Percentiles rank a stretch among this genome's conserved stretches.
Conservation (phyloP, 2,888 invertebrate species). For the Caenorhabditis angaria region DNA sequence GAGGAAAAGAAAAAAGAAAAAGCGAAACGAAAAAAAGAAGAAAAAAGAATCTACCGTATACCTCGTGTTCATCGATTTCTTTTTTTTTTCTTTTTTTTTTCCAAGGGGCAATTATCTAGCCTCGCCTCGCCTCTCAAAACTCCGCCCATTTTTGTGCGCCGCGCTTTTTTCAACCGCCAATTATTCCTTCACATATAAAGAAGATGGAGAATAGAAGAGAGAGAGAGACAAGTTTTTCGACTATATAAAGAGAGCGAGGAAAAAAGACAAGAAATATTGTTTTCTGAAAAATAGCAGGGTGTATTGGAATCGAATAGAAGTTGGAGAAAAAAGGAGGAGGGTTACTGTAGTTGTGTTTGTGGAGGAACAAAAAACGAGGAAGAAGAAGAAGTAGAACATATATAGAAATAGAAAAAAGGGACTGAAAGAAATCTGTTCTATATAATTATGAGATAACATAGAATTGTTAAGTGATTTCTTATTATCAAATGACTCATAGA, state of each 20-base stretch:
- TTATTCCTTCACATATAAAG: neutral
- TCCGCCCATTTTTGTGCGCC: neutral
- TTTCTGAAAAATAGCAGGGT: neutral
- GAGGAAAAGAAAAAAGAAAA: neutral
- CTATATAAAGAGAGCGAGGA: neutral
- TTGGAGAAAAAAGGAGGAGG: neutral
- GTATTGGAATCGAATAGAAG: neutral
- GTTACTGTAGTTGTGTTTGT: neutral
- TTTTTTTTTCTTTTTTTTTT: neutral
- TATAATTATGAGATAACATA: too few species aligned
- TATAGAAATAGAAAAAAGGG: neutral
- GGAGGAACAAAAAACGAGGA: neutral
- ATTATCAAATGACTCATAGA: too few species aligned
- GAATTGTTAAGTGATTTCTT: too few species aligned
- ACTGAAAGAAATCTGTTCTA: too few species aligned
- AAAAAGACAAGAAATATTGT: neutral
- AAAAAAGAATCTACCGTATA: neutral
- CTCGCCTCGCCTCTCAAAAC: too few species aligned
- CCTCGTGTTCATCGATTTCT: neutral
- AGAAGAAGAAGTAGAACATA: neutral
- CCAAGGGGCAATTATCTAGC: neutral
- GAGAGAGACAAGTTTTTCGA: neutral
- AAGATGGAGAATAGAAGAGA: neutral
- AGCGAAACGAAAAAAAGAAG: too few species aligned
- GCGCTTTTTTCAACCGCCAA: neutral